Percentiles rank a stretch among this genome's conserved stretches.
These are phyloP conservation scores for Limnodromus scolopaceus DNA, from an alignment of 2,797 vertebrate species.

Conservation along the genomic window DNA sequence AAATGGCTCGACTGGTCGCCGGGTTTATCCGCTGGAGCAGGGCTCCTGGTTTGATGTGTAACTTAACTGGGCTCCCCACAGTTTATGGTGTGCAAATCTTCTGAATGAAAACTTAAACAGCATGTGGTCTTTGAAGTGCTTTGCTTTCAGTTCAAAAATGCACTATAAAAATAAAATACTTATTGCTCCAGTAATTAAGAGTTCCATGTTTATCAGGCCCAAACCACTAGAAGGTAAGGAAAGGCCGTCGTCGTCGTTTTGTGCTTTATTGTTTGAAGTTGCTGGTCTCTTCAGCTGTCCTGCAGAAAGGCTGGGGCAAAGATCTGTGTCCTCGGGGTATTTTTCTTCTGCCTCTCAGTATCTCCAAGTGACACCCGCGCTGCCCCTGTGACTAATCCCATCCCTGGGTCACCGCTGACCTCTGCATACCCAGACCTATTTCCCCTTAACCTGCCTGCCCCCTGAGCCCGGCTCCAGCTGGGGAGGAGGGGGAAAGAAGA, in stretches of 20 bases:
- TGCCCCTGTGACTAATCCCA: slow-evolving; percentile 58
- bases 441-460: slow-evolving; percentile 47
- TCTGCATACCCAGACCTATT: slow-evolving; percentile 9
- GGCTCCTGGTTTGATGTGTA: background rate
- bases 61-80: background rate
- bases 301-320: background rate
- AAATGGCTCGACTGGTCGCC: background rate
- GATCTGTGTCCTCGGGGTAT: slow-evolving; percentile 23
- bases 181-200: background rate
- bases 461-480: slow-evolving; percentile 1
- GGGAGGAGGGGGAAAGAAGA: background rate
- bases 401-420: slow-evolving; percentile 60
- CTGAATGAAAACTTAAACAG: background rate
- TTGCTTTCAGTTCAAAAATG: background rate
- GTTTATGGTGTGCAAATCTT: background rate
- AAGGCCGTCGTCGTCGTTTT: accelerated
- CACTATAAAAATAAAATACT: background rate
- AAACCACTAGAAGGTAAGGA: background rate
- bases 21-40: background rate
- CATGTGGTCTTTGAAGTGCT: background rate
- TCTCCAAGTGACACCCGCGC: background rate
- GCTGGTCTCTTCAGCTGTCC: background rate
- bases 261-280: background rate
- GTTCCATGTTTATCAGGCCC: background rate
- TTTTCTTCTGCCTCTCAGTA: slow-evolving; percentile 26